Percentiles rank a stretch among this genome's conserved stretches.
Conservation (phyloP, 2,888 invertebrate species). For the Eupithecia vulgata region DNA sequence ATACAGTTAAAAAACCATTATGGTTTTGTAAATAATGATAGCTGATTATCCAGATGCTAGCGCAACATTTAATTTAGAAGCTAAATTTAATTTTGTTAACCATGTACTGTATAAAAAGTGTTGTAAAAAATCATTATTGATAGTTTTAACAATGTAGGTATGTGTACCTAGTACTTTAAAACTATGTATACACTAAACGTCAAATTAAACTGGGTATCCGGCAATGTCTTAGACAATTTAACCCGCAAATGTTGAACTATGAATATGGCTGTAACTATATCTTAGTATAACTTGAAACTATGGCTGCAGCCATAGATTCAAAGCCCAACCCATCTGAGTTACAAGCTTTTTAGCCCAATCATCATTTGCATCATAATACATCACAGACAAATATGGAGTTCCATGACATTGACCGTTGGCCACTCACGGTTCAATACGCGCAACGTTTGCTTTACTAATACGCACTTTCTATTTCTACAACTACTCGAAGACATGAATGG, state of each 20-base stretch:
- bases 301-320: neutral
- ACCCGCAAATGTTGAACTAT: too few species aligned
- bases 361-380: slow-evolving; percentile 11
- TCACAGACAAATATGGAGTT: slow-evolving; percentile 15
- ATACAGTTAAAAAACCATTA: neutral
- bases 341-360: neutral
- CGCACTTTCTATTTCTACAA: slow-evolving; percentile 43
- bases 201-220: neutral
- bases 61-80: too few species aligned
- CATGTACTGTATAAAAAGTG: too few species aligned
- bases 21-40: neutral
- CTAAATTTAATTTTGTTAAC: too few species aligned
- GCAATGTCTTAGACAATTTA: too few species aligned
- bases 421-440: slow-evolving; percentile 22
- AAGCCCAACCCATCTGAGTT: slow-evolving; percentile 1
- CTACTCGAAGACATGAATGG: slow-evolving; percentile 31
- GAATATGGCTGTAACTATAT: too few species aligned
- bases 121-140: too few species aligned
- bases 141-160: too few species aligned
- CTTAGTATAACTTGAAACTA: too few species aligned
- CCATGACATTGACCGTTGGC: slow-evolving; percentile 30
- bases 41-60: too few species aligned
- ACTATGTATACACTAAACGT: too few species aligned
- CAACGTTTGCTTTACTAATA: slow-evolving; percentile 31
- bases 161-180: too few species aligned